Base-by-base conservation (phyloP, 2,113 vertebrate species). In the Pedetes capensis region DNA sequence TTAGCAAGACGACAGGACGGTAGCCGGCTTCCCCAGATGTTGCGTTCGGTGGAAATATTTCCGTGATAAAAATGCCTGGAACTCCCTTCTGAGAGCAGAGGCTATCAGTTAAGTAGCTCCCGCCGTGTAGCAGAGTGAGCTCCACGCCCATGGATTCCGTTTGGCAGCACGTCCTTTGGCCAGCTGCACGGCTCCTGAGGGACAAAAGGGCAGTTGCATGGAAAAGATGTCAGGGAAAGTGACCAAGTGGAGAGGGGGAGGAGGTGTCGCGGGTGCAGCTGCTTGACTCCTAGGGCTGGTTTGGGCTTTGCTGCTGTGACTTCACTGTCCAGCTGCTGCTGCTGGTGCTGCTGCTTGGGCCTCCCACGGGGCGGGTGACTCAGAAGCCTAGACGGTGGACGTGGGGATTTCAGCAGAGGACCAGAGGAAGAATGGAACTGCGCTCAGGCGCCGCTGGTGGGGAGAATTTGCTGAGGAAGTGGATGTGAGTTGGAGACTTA, bases 21-120 rank as follows among this genome's bases (percentile, higher is more conserved):
- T 89, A 96, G 93, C 96, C 84, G 32, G 78, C 53, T 94, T 44
- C n/a, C 79, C 87, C 72, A 93, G 94, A 93, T 96, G 96, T 83
- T 96, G 72, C 37, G 29, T 89, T 93, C 37, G 53, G 10, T 66
- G 42, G 71, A 91, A 92, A 32, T 55, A 92, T 57, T 93, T 94
- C 82, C 12, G 2, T 59, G 90, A 91, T 94, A 93, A 95, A 93
- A 88, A 74, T 74, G 71, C 59, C 47, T 61, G 64, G 44, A 14
- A 66, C 23, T 32, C 55, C 71, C 76, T 87, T 91, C 53, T 64
- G 94, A 66, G 82, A 79, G 64, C 37, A 51, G 91, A 86, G 53
- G 63, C 86, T 6, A 1, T 95, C 63, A 5, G 14, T 84, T 69
- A 51, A 82, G 82, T 39, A 64, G 91, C 93, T 89, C 81, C 64